Base-by-base conservation (phyloP, 2,113 vertebrate genomes). In the Smithornis capensis region DNA sequence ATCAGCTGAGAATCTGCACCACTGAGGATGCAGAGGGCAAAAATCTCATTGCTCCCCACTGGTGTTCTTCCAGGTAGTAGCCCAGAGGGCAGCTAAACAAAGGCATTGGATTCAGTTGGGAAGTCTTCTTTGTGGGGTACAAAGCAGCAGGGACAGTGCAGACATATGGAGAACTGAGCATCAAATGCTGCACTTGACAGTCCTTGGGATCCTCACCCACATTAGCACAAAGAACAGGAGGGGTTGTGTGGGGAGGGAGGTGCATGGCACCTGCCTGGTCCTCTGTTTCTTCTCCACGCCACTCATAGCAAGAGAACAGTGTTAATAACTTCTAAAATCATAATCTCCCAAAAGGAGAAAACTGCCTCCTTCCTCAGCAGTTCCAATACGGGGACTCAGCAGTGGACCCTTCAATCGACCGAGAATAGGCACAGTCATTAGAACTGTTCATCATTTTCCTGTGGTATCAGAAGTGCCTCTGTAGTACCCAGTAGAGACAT, bases 221-320 rank as follows among this genome's bases (percentile, higher is more conserved):
- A 25, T 29, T 16, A 63, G 37, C 55, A 57, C 49, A 52, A 42
- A 74, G 50, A 60, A 65, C 3, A 2, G 17, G 27, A 19, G 14
- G 1, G 10, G 0, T 8, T 10, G 7, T 14, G 4, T 14, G 22
- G 10, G 17, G 24, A 42, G 25, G 59, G 19, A 55, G 9, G 4
- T 68, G 14, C 24, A 12, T 3, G 11, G 40, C 7, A 28, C 28
- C 25, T 59, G 14, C 16, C 35, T 44, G 9, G 17, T 23, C 28
- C 19, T 33, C 38, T 50, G 14, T 65, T 84, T 70, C 74, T 82
- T 69, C 40, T 42, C 55, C 47, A 62, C 7, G 13, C 21, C 4
- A 29, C 42, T 57, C 3, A 1, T 21, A 57, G 47, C 7, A 31
- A 87, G 37, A 78, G n/a, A 75, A 59, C 7, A n/a, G 12, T 27